phyloP scores from a whole-genome alignment of 2,113 vertebrate genomes.

The Spilogale gracilis region DNA sequence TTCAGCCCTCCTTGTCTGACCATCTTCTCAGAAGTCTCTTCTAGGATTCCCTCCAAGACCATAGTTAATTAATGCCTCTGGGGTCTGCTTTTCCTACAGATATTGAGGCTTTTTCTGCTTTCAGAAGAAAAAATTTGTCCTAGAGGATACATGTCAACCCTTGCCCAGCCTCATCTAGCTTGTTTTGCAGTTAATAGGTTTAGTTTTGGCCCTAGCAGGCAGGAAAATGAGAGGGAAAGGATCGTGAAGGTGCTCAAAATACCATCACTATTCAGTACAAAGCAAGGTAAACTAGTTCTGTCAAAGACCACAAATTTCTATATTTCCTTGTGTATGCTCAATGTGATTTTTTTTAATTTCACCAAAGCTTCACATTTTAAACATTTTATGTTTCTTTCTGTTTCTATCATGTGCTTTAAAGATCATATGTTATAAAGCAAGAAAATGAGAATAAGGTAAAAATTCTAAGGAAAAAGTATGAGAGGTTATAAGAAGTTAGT shows the following conservation, averaged over 20 bases:
- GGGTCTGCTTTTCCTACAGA: not conserved
- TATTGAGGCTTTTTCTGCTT: not conserved
- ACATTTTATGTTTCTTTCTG: not conserved
- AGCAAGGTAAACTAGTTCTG: not conserved
- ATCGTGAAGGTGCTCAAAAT: not conserved
- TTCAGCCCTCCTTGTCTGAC: not conserved
- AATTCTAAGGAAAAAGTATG: conserved; percentile 22
- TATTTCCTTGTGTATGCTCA: not conserved
- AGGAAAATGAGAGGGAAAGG: not conserved
- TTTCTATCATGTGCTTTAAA: conserved; percentile 1
- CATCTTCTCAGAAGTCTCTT: not conserved
- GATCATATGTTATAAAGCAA: conserved; percentile 36
- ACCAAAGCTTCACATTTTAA: conserved; percentile 46
- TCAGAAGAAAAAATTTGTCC: not conserved
- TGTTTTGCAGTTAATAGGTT: conserved; percentile 29
- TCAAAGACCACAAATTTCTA: not conserved
- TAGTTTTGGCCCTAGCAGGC: not conserved
- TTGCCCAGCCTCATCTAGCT: conserved; percentile 8
- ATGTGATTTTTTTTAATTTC: not conserved
- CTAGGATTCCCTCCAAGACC: not conserved
- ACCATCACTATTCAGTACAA: not conserved
- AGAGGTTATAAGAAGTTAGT: not conserved
- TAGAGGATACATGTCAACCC: not conserved
- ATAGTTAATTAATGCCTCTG: not conserved
- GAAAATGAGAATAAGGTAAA: conserved; percentile 46